These are phyloP conservation scores for Otus sunia DNA, from an alignment of 2,113 vertebrate genomes.

Conservation along the genomic window DNA sequence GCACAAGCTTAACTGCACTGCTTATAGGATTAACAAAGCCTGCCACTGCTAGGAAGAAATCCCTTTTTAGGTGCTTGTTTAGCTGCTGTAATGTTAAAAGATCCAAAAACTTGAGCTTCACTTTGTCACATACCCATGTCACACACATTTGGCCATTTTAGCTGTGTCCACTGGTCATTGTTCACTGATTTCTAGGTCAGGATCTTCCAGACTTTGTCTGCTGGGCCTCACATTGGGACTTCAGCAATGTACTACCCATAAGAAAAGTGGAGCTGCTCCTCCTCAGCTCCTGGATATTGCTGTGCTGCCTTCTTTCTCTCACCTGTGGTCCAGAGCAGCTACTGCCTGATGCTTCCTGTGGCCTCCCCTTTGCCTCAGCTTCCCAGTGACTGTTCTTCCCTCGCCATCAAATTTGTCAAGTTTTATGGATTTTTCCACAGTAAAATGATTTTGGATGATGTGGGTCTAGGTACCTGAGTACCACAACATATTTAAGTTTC, in stretches of 20 bases:
- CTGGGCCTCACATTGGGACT: background rate
- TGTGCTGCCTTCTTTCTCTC: background rate
- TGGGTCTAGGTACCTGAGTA: background rate
- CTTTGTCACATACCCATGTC: background rate
- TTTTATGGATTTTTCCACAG: background rate
- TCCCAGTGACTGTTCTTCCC: background rate
- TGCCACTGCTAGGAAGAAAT: background rate
- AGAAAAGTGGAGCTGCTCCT: background rate
- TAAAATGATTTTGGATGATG: background rate
- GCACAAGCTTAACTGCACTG: background rate
- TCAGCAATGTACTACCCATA: accelerated
- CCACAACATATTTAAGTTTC: background rate
- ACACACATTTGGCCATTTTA: background rate
- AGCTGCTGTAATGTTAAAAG: background rate
- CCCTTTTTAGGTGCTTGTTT: background rate
- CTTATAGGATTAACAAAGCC: background rate
- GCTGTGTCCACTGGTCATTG: background rate
- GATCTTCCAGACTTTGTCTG: background rate
- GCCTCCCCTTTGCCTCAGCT: background rate
- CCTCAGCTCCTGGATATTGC: background rate
- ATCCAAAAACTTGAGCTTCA: background rate
- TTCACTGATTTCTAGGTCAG: background rate
- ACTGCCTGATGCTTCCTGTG: background rate
- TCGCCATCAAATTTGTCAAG: background rate
- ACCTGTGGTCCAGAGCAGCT: background rate